A percentile compares a stretch with the other conserved stretches of the same genome.
Conservation (phyloP, 1,140 invertebrate species). For the Artemia franciscana region DNA sequence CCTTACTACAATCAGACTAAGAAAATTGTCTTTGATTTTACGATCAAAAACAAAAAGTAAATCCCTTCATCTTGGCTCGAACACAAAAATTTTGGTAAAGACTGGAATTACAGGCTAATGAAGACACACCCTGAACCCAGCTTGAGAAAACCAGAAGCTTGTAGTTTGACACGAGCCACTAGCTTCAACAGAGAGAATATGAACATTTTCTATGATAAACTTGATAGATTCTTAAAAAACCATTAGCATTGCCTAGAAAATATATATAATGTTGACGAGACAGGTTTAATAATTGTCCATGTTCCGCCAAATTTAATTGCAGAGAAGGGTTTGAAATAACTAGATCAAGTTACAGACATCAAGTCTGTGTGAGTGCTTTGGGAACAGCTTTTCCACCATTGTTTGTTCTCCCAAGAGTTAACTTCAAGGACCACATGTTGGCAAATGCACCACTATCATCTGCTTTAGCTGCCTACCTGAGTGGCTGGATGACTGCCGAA, state of each 20-base stretch:
- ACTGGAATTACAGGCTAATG: too few species aligned
- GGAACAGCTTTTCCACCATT: background rate
- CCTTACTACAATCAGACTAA: too few species aligned
- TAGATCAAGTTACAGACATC: background rate
- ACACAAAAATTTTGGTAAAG: too few species aligned
- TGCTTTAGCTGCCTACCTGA: slow-evolving; percentile 4
- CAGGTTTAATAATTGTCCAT: background rate
- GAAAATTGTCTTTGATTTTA: too few species aligned
- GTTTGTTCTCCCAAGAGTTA: background rate
- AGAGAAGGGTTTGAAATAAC: background rate
- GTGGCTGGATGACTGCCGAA: slow-evolving; percentile 10
- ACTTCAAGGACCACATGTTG: slow-evolving; percentile 3
- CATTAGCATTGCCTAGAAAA: background rate
- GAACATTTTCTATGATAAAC: background rate
- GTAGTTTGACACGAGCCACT: background rate
- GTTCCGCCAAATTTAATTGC: background rate
- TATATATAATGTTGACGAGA: background rate
- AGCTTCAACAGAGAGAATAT: background rate
- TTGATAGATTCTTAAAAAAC: background rate
- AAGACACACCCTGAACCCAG: background rate
- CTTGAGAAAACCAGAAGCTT: background rate
- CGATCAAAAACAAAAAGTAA: too few species aligned
- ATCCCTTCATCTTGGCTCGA: too few species aligned
- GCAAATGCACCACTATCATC: slow-evolving; percentile 6
- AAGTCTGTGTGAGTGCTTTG: background rate